Base-by-base conservation (phyloP, 2,888 invertebrate genomes). In the Pseudoips prasinana region DNA sequence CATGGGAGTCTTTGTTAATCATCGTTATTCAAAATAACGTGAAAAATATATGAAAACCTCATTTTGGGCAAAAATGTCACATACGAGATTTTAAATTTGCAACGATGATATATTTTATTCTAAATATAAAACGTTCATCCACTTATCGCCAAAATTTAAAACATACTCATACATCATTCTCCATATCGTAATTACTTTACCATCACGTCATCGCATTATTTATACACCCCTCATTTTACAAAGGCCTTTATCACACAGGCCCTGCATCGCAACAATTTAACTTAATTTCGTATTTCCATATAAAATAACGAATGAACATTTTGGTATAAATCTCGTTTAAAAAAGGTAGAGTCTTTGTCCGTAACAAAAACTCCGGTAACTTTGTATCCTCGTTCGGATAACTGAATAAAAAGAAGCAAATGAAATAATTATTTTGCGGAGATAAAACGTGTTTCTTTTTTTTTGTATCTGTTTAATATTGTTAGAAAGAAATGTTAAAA, bases 391-490 rank as follows among this genome's bases (percentile, higher is more conserved):
- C 25, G n/a, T 25, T 27, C 33, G 33, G 40, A 33, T 50, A 58
- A 60, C 41, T 46, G 49, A 56, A 57, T 58, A 52, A 56, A 49
- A 46, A 47, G 40, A 37, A 56, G 27, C 47, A 51, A 55, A 63
- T 63, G 29, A 58, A 62, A 61, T 58, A 58, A 59, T 57, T 25
- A 58, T 55, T 47, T 33, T 31, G n/a, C 25, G 10, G 43, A 30
- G 9, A 46, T 37, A 33, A 51, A 48, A 39, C 29, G 38, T 51
- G 39, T 50, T 55, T 50, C 47, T 55, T 26, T 41, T 50, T 39
- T 34, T 37, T 46, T 47, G 35, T 25, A 29, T 36, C 17, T 40
- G 40, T 31, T 40, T 18, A 7, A 7, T 20, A 23, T 23, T 39
- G 20, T 25, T 23, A 4, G n/a, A n/a, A n/a, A n/a, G n/a, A n/a